Conservation (phyloP, 53 echinoderm and acorn worm genomes). For the Patiria pectinifera region DNA sequence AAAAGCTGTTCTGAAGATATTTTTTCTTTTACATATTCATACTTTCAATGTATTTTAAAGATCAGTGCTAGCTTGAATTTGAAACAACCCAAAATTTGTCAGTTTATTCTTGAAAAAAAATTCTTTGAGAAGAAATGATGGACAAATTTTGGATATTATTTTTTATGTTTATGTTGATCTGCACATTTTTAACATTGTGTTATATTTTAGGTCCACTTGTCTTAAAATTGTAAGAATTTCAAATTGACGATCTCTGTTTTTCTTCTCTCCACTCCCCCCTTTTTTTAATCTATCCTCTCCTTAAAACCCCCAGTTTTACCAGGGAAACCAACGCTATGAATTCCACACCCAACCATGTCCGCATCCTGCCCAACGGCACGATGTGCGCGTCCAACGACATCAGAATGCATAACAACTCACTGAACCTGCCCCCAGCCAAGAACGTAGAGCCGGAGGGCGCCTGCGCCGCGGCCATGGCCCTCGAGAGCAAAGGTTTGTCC, state of each 20-base stretch:
- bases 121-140: no score
- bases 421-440: slow-evolving; percentile 48
- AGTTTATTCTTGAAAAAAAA: no score
- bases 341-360: slow-evolving; percentile 14
- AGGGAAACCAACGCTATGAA: neutral
- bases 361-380: slow-evolving; percentile 6
- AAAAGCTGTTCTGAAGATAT: no score
- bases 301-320: neutral
- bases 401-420: slow-evolving; percentile 48
- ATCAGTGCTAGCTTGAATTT: neutral
- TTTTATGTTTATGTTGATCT: no score
- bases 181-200: no score
- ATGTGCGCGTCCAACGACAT: slow-evolving; percentile 45
- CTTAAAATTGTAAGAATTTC: no score
- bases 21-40: no score
- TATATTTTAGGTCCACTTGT: no score
- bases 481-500: slow-evolving; percentile 60
- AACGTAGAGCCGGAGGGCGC: slow-evolving; percentile 60
- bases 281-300: neutral
- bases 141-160: no score
- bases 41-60: neutral
- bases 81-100: neutral
- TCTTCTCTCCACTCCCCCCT: neutral
- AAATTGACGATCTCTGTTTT: neutral
- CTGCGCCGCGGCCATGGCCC: slow-evolving; percentile 68